Conservation (phyloP, 2,113 vertebrate genomes). For the Neotragus moschatus region DNA sequence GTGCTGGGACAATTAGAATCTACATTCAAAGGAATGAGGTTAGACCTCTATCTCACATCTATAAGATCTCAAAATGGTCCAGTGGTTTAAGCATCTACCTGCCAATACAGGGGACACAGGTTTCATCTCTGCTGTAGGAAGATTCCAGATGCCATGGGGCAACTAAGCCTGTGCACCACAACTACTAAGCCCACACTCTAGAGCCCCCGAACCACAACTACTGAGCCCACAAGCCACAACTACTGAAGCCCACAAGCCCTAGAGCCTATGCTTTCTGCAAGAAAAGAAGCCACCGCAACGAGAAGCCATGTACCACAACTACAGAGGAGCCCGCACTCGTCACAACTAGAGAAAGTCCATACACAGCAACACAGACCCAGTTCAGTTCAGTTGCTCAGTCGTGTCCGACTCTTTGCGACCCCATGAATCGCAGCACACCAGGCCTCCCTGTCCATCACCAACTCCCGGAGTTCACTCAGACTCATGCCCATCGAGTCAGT, state of each 20-base stretch:
- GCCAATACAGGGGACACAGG: neutral
- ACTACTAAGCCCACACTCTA: neutral
- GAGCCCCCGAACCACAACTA: neutral
- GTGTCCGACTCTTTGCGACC: too few relatives aligned
- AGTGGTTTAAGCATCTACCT: neutral
- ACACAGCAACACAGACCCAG: neutral
- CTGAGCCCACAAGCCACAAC: too few relatives aligned
- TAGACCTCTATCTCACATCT: neutral
- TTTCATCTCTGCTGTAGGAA: neutral
- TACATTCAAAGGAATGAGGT: neutral
- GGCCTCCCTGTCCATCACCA: too few relatives aligned
- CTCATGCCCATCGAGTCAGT: fast-evolving
- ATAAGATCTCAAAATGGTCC: neutral
- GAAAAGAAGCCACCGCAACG: neutral
- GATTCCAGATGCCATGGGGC: neutral
- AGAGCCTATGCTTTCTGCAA: neutral
- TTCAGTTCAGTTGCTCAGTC: too few relatives aligned
- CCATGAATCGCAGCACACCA: too few relatives aligned
- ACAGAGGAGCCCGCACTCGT: neutral
- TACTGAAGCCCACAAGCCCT: neutral
- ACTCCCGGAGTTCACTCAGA: too few relatives aligned
- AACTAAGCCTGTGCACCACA: neutral
- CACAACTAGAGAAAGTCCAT: neutral
- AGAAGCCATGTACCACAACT: neutral
- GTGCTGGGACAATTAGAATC: neutral